phyloP scores from a whole-genome alignment of 1,140 invertebrate species.

The Eriosoma lanigerum region DNA sequence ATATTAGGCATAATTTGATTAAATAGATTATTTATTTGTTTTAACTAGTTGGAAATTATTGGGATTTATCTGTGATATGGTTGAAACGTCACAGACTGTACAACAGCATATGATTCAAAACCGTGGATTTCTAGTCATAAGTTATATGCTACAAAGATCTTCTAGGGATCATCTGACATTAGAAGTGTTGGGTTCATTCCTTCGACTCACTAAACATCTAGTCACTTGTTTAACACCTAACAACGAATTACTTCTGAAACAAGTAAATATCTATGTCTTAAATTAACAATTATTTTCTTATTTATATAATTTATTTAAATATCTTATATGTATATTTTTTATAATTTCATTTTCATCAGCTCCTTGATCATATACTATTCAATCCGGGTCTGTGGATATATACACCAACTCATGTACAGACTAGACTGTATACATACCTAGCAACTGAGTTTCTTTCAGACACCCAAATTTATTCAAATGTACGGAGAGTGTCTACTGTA shows the following conservation, averaged over 20 bases:
- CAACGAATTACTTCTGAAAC: conserved; percentile 92
- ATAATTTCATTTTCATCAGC: conserved; percentile 65
- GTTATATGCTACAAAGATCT: conserved; percentile 92
- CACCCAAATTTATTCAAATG: conserved; percentile 96
- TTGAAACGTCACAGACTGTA: conserved; percentile 93
- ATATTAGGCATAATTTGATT: background rate
- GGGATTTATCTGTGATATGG: conserved; percentile 94
- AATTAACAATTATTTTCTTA: too few relatives aligned
- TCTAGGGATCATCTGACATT: conserved; percentile 91
- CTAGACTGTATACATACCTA: conserved; percentile 93
- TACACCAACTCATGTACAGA: conserved; percentile 93
- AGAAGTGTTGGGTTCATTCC: conserved; percentile 88
- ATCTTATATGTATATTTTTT: background rate
- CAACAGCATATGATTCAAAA: conserved; percentile 99
- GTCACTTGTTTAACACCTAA: conserved; percentile 90
- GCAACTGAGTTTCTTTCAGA: conserved; percentile 97
- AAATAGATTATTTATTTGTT: background rate
- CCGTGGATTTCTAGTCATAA: conserved; percentile 96
- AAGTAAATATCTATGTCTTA: conserved; percentile 65
- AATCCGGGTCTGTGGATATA: conserved; percentile 99
- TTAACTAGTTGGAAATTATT: conserved; percentile 85
- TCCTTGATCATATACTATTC: conserved; percentile 97
- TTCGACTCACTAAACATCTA: conserved; percentile 93
- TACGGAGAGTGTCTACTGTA: conserved; percentile 93
- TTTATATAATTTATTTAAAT: background rate